Evolutionary conservation across 1,140 invertebrate species (phyloP), one percentile per base, ranked within the genome.

Genomic region (Coenobita brevimanus): DNA sequence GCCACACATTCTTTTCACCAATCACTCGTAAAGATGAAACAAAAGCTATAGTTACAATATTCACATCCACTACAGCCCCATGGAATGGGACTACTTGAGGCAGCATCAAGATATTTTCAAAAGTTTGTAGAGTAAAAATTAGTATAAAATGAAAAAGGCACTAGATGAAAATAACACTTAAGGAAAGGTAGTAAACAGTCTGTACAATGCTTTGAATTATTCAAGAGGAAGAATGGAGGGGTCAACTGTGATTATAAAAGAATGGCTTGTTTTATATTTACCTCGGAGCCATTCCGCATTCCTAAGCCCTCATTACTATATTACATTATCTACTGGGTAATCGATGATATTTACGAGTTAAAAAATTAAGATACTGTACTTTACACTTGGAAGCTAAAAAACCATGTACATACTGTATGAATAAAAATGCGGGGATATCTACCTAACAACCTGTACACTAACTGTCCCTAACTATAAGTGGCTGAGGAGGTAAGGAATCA

Each of bases 71-170:
- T 50, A 60, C 4, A 62, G 50, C 36, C 54, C n/a, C 24, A 38
- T n/a, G 57, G 27, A 17, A 60, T 36, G 33, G 43, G 21, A 82
- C 81, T 71, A 82, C 17, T 50, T 50, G 38, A 79, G 62, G 76
- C 62, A 87, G 84, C 76, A 36, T 80, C 43, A 71, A 87, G 76
- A 87, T 81, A 87, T 69, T 69, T 50, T 87, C 78, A 57, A 80
- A 71, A 80, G 69, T 87, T 46, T 87, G 60, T 81, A 81, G 85
- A 87, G 85, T 87, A 87, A 80, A 87, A 87, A 87, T 80, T 27
- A 87, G 85, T 87, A 87, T 87, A 80, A 87, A 87, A 87, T 87
- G 85, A 75, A 64, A 80, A 81, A 87, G 85, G 85, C 85, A 87
- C 85, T 87, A 60, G 73, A 80, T 87, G 76, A 81, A 87, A 85